These are phyloP conservation scores for Pangasius sanitwongsei DNA, from an alignment of 2,797 vertebrate genomes.

Conservation along the genomic window DNA sequence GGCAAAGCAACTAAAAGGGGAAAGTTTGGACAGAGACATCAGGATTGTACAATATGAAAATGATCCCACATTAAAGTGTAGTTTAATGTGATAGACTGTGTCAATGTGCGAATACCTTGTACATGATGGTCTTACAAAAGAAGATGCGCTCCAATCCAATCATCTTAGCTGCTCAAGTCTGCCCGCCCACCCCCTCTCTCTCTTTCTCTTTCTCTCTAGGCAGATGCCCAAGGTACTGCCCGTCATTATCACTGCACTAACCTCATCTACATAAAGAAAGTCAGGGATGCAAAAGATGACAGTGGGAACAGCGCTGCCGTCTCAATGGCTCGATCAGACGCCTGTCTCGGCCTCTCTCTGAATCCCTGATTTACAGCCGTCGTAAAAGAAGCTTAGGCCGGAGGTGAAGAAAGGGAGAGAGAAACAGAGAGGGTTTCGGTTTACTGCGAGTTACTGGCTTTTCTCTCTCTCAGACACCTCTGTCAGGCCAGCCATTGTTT, in stretches of 20 bases:
- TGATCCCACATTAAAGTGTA: neutral
- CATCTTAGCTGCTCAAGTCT: neutral
- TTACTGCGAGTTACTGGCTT: conserved; percentile 26
- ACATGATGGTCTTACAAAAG: neutral
- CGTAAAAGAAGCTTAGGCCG: conserved; percentile 14
- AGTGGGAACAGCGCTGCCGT: conserved; percentile 45
- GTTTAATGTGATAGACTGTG: neutral
- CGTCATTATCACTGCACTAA: neutral
- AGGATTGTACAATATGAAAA: neutral
- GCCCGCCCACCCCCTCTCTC: neutral
- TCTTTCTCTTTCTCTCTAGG: neutral
- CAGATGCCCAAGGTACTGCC: conserved; percentile 42
- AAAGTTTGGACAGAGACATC: neutral
- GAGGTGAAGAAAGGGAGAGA: conserved; percentile 27
- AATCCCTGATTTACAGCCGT: conserved; percentile 47
- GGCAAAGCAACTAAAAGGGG: neutral
- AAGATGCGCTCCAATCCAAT: neutral
- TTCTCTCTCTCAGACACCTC: conserved; percentile 41
- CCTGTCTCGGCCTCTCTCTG: conserved; percentile 18
- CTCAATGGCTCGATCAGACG: conserved; percentile 31
- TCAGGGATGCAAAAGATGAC: conserved; percentile 25
- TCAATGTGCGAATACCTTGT: neutral
- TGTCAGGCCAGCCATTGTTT: conserved; percentile 46
- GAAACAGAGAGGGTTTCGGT: conserved; percentile 18
- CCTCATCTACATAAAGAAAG: conserved; percentile 52